Evolutionary conservation across 2,797 vertebrate species (phyloP), one percentile per base, ranked within the genome.

Genomic region (Sternarchorhynchus goeldii): DNA sequence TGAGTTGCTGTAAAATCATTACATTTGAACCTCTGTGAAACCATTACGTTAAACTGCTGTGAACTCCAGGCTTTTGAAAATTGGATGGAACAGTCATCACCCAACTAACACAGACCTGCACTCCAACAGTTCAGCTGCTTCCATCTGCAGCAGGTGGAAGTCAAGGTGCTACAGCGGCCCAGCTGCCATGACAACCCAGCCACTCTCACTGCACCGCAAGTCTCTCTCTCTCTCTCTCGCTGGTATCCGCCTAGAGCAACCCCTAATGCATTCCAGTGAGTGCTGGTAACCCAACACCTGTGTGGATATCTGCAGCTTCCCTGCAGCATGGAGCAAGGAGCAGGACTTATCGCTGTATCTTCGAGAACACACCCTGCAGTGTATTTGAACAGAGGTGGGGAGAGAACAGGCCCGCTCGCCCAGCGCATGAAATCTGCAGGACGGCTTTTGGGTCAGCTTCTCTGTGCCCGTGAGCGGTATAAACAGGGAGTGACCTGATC

Each of bases 301-400:
- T 50, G 72, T 72, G 78, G 58, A 41, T 65, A 56, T 6, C 53
- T 59, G 55, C 17, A 17, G 7, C 3, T 12, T 50, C 58, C 64
- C 62, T 25, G 63, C 55, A 45, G 36, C 64, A 71, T 14, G 21
- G 16, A 78, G 45, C 75, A 76, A 68, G 56, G 58, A 68, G 57
- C 32, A 57, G 3, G 29, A 73, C 20, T 76, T 81, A 72, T 73
- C 36, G n/a, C 70, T 63, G 56, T 20, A 20, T n/a, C 55, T 53
- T 39, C 64, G 31, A 18, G 20, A 63, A 69, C 78, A 75, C 65
- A 31, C 75, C 83, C 66, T 69, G 76, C 21, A 60, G 64, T 58
- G 32, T 65, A 65, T 72, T 68, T 78, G 68, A 75, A 76, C 31
- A 76, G 17, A 25, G 67, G 58, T 67, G 75, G 71, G 67, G 70